Base-by-base conservation (phyloP, 2,797 vertebrate genomes). In the Fistularia tabacaria region DNA sequence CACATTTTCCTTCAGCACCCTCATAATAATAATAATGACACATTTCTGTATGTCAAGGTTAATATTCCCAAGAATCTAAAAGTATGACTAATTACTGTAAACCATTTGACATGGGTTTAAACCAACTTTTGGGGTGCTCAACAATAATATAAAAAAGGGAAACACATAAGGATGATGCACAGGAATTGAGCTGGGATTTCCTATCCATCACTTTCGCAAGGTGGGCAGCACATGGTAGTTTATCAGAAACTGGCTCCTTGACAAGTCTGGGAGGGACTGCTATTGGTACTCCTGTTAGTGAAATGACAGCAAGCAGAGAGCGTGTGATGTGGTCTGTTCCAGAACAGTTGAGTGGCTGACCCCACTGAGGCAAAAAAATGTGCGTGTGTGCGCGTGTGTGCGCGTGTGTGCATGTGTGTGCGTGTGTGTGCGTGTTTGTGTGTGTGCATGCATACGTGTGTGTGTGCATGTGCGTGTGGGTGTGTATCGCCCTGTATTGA, bases 291-390 rank as follows among this genome's bases (percentile, higher is more conserved):
- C 83, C 82, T 63, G 81, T 36, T 50, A 15, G 64, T 64, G 84
- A 80, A 85, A 83, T 90, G 92, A 92, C 92, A 92, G 90, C 84
- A 70, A 92, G 89, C 91, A 45, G 60, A 88, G 86, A 79, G 67
- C 7, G 50, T 92, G 90, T 92, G 93, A 95, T 94, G 93, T 92
- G 93, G 92, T 91, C 66, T 67, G 57, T 70, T 76, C 91, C 86
- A 81, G 85, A 83, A 79, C 79, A 79, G 73, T 80, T 13, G 87
- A 83, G 71, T 6, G 48, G 67, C 53, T 59, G 57, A 91, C 91
- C 90, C 90, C 87, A 62, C 36, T 77, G 60, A 80, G 51, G 54
- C 60, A 57, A 43, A 51, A 14, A 51, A 6, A 36, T 46, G 57
- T 59, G 62, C 46, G 46, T 66, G 58, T 51, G 50, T 49, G 50